Evolutionary conservation across 2,797 vertebrate genomes (phyloP), one percentile per base, ranked within the genome.

Genomic region (Anguilla obscura): DNA sequence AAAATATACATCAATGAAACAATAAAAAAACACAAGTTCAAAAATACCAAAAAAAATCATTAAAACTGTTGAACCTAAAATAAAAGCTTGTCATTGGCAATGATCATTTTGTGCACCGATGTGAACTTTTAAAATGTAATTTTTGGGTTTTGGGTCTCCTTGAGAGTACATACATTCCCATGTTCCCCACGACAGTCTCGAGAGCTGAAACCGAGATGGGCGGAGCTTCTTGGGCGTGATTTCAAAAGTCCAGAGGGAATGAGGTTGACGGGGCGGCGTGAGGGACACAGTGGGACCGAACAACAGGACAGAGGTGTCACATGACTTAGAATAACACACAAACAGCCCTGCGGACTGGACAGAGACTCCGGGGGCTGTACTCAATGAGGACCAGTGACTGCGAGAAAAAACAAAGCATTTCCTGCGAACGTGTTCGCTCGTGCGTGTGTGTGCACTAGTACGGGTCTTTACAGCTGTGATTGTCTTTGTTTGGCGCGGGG

Each of bases 1-100:
- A 97, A 98, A 98, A 98, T 98, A 97, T 98, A 98, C 98, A 98
- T 96, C 95, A 92, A 96, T 94, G 96, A 97, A 96, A 95, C 33
- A 33, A 74, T 74, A 74, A 74, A 79, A 79, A 18, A 79, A 79
- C 24, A 96, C 95, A 95, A 94, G 93, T 96, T 96, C 95, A 96
- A 96, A 40, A 91, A 94, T 94, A 94, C 91, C 95, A 96, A 58
- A 58, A 18, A 58, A 95, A 95, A 96, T 96, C 96, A 97, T 97
- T 94, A 93, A 96, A n/a, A 1, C 12, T 96, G 93, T 89, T 92
- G 93, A 95, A 94, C 94, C 88, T 89, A 95, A 96, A 94, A 95
- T 92, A 94, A 94, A 95, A 87, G 93, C 91, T 56, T 71, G 92
- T 93, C 91, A 93, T 93, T 86, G 93, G 93, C 86, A 92, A 96